These are phyloP conservation scores for Crioceris asparagi DNA, from an alignment of 2,888 invertebrate genomes.

Conservation along the genomic window DNA sequence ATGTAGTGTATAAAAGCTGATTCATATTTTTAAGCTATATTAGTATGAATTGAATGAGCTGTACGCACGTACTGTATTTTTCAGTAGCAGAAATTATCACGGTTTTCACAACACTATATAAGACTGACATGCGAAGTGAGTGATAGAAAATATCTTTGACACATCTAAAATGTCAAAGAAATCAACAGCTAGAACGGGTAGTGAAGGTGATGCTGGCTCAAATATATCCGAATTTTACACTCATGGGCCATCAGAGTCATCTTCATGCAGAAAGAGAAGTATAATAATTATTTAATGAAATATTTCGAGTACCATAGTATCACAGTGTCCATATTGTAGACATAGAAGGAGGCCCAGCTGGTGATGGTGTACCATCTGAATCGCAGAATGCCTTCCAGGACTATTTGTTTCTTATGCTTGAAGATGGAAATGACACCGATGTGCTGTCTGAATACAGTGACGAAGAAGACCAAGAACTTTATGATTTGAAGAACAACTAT, in stretches of 20 bases:
- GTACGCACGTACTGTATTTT: too few species aligned
- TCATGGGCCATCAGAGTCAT: conserved; percentile 10
- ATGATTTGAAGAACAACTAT: conserved; percentile 18
- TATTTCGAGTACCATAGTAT: neutral
- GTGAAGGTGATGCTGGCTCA: conserved; percentile 19
- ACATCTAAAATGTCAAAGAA: conserved; percentile 22
- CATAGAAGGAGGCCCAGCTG: conserved; percentile 15
- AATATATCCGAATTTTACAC: conserved; percentile 7
- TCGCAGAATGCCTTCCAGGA: conserved; percentile 8
- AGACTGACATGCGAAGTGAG: too few species aligned
- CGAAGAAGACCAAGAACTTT: conserved; percentile 14
- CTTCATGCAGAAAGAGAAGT: conserved; percentile 8
- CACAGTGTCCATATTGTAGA: conserved; percentile 7
- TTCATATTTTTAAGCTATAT: too few species aligned
- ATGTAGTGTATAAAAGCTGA: too few species aligned
- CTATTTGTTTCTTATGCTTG: conserved; percentile 13
- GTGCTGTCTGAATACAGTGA: conserved; percentile 10
- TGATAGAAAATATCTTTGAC: too few species aligned
- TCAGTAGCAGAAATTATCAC: too few species aligned
- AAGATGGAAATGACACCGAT: conserved; percentile 8
- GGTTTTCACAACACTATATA: too few species aligned
- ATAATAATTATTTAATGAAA: neutral
- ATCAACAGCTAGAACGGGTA: conserved; percentile 17
- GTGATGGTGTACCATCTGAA: conserved; percentile 10
- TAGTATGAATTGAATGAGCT: too few species aligned